These are phyloP conservation scores for Drosophila eugracilis DNA, from an alignment of 1,140 invertebrate genomes.

Conservation along the genomic window DNA sequence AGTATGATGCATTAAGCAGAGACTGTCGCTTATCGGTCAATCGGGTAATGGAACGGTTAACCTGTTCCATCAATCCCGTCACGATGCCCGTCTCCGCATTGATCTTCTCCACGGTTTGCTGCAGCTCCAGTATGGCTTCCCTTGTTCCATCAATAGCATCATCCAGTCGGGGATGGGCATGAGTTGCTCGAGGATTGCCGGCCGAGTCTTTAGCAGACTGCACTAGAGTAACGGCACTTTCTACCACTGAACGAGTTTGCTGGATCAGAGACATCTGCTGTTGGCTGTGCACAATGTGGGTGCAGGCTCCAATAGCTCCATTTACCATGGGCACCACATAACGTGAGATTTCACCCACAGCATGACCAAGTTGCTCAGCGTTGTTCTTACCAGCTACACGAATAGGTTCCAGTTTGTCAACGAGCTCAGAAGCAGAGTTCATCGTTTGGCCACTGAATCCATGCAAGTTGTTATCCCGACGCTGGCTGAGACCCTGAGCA, in stretches of 20 bases:
- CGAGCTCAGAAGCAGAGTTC: slow-evolving; percentile 90
- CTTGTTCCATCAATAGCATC: slow-evolving; percentile 92
- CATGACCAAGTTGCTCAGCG: slow-evolving; percentile 96
- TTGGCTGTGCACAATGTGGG: slow-evolving; percentile 94
- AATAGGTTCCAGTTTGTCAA: slow-evolving; percentile 93
- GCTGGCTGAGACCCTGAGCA: slow-evolving; percentile 91
- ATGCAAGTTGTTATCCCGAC: slow-evolving; percentile 91
- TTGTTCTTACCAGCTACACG: slow-evolving; percentile 93
- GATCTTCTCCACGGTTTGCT: slow-evolving; percentile 92
- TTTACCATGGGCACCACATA: slow-evolving; percentile 94
- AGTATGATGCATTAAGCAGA: slow-evolving; percentile 79
- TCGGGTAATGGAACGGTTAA: slow-evolving; percentile 93
- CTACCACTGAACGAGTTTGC: slow-evolving; percentile 97
- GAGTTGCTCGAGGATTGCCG: slow-evolving; percentile 95
- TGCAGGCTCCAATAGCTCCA: slow-evolving; percentile 94
- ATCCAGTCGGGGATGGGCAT: slow-evolving; percentile 93
- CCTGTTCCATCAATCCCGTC: slow-evolving; percentile 94
- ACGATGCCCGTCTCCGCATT: slow-evolving; percentile 94
- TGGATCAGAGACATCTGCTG: slow-evolving; percentile 95
- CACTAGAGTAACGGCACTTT: slow-evolving; percentile 94
- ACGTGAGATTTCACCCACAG: slow-evolving; percentile 90
- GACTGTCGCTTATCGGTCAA: slow-evolving; percentile 89
- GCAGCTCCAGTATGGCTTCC: slow-evolving; percentile 93
- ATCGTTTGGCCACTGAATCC: slow-evolving; percentile 92
- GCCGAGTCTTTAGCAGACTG: slow-evolving; percentile 94